A percentile compares a stretch with the other conserved stretches of the same genome.
These are phyloP conservation scores for Palythoa grandis DNA, from an alignment of 92 coral and sea anemone genomes.

Conservation along the genomic window DNA sequence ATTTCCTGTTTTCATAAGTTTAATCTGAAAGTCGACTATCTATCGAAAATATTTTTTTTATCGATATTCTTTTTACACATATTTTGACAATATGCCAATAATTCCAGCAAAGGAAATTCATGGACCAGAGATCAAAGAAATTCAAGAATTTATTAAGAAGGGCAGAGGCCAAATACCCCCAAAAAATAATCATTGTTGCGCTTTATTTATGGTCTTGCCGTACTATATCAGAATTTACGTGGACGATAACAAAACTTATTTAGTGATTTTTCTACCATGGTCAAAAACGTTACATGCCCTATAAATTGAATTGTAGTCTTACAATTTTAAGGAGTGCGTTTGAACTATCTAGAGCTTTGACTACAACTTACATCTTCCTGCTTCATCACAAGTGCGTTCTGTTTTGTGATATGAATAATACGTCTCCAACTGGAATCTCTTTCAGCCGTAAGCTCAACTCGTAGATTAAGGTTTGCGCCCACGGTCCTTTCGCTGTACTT, in stretches of 20 bases:
- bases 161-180: too few relatives aligned
- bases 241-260: not conserved
- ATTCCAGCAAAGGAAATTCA: too few relatives aligned
- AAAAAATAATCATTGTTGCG: too few relatives aligned
- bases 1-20: too few relatives aligned
- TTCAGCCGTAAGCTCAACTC: conserved; percentile 51
- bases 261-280: not conserved
- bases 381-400: conserved; percentile 82
- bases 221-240: too few relatives aligned
- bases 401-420: conserved; percentile 63
- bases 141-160: too few relatives aligned
- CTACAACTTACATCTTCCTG: conserved; percentile 76
- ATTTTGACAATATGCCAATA: too few relatives aligned
- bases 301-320: not conserved
- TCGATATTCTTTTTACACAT: too few relatives aligned
- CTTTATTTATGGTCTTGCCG: too few relatives aligned
- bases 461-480: conserved; percentile 73
- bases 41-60: too few relatives aligned
- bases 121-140: too few relatives aligned
- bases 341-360: not conserved
- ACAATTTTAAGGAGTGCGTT: not conserved
- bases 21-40: too few relatives aligned
- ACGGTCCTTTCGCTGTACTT: conserved; percentile 83
- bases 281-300: not conserved
- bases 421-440: conserved; percentile 54